Percentiles rank a stretch among this genome's conserved stretches.
Conservation (phyloP, 2,113 vertebrate species). For the Erythrocercus mccallii region DNA sequence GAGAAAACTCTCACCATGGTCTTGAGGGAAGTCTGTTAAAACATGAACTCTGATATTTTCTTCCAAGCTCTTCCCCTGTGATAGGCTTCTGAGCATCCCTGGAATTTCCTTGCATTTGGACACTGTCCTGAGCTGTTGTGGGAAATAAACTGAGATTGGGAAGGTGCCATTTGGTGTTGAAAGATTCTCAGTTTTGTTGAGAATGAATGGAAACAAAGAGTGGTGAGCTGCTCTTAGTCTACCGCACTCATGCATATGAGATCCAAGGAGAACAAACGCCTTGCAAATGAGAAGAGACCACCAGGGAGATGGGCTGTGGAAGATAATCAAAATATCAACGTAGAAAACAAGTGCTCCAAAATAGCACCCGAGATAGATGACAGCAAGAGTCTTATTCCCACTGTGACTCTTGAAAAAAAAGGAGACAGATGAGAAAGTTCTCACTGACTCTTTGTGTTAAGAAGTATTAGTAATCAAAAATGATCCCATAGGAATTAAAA, state of each 20-base stretch:
- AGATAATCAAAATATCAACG: neutral
- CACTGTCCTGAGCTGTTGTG: neutral
- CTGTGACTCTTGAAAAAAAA: neutral
- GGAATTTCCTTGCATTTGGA: slow-evolving; percentile 31
- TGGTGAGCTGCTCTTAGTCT: neutral
- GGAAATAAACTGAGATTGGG: neutral
- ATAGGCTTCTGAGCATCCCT: neutral
- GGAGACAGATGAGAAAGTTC: neutral
- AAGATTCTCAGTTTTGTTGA: neutral
- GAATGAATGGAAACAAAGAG: neutral
- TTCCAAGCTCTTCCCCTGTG: neutral
- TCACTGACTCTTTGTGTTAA: neutral
- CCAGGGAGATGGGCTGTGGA: neutral
- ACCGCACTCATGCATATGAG: neutral
- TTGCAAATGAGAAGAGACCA: neutral
- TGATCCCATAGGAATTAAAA: neutral
- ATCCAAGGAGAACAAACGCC: neutral
- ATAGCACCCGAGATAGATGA: neutral
- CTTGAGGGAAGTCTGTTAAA: slow-evolving; percentile 37
- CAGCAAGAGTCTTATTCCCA: neutral
- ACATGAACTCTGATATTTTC: slow-evolving; percentile 40
- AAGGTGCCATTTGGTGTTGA: neutral
- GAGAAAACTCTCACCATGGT: slow-evolving; percentile 9
- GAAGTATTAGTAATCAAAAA: neutral
- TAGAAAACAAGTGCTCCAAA: neutral